phyloP scores from a whole-genome alignment of 2,797 vertebrate species.

The Myotis planiceps region DNA sequence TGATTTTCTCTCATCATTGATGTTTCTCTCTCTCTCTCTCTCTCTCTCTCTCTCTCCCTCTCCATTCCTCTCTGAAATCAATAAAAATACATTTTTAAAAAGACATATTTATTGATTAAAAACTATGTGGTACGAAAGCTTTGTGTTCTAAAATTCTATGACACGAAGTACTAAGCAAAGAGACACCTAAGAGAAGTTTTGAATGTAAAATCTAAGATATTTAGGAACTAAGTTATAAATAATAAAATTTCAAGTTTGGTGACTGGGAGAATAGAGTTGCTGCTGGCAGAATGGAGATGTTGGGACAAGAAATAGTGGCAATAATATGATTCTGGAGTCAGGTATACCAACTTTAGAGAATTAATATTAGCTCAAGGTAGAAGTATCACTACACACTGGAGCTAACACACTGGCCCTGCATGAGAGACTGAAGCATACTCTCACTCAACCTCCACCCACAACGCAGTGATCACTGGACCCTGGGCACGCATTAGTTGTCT shows the following conservation, averaged over 20 bases:
- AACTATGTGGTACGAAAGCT: neutral
- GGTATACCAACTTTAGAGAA: neutral
- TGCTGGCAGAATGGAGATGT: neutral
- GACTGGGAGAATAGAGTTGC: neutral
- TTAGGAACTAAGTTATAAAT: neutral
- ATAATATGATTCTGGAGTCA: neutral
- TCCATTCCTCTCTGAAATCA: no score
- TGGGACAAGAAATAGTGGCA: neutral
- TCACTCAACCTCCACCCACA: neutral
- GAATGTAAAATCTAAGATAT: neutral
- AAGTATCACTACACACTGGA: no score
- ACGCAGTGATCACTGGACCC: neutral
- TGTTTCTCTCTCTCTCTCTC: no score
- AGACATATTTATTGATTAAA: neutral
- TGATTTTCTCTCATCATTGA: no score
- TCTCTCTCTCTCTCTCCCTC: no score
- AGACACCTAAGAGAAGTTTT: neutral
- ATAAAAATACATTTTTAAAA: no score
- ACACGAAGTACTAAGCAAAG: neutral
- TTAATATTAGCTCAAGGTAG: neutral
- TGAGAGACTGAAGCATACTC: neutral
- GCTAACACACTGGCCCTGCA: neutral
- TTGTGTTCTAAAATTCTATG: neutral
- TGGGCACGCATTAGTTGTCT: neutral
- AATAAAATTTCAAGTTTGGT: neutral